Conservation (phyloP, 2,113 vertebrate genomes). For the Coptodon bakossiorum region DNA sequence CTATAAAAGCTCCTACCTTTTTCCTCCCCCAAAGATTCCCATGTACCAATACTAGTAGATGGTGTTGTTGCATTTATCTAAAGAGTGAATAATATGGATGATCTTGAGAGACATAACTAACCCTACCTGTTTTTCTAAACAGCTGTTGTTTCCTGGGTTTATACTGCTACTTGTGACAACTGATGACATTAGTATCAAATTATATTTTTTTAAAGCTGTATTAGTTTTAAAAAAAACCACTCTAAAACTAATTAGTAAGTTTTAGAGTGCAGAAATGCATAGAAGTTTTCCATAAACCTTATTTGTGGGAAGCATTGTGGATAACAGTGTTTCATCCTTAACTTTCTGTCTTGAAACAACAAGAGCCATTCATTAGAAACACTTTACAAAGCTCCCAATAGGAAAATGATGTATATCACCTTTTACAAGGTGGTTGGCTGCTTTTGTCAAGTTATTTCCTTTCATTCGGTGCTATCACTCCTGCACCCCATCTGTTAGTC, state of each 20-base stretch:
- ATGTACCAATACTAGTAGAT: not conserved
- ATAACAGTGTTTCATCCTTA: not conserved
- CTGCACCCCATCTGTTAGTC: slow-evolving; percentile 5
- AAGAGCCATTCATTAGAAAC: not conserved
- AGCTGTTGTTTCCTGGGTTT: not conserved
- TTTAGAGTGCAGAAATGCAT: not conserved
- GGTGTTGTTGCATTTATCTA: not conserved
- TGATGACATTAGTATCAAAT: not conserved
- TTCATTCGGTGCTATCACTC: not conserved
- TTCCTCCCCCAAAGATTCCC: not conserved
- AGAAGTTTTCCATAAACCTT: not conserved
- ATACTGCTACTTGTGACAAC: not conserved
- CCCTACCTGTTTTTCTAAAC: not conserved
- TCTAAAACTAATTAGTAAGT: not conserved
- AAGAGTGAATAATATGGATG: not conserved
- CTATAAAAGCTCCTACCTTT: not conserved
- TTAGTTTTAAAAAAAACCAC: not conserved
- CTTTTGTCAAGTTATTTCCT: not conserved
- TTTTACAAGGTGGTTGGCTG: not conserved
- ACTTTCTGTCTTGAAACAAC: not conserved
- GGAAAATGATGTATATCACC: not conserved
- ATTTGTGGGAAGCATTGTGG: not conserved
- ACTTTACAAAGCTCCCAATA: not conserved
- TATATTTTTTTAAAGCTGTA: not conserved
- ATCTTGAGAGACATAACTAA: rapidly evolving